Evolutionary conservation across 2,888 invertebrate genomes (phyloP).

Genomic region (Sisyra nigra): DNA sequence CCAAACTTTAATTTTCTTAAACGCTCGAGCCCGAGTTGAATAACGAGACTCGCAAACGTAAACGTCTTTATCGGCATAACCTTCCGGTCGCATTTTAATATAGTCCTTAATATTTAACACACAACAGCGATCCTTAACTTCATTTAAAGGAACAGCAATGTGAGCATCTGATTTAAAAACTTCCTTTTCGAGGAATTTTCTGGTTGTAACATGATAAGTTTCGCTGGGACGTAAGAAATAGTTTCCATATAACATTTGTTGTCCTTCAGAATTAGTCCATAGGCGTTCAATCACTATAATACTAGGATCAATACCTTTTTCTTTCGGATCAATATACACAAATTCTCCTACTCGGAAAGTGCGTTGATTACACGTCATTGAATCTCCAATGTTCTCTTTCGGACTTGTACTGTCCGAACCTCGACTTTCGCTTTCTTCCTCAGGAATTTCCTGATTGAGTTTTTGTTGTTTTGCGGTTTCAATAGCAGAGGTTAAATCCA

Average conservation of each 20-base stretch:
- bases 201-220: slow-evolving; percentile 87
- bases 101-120: slow-evolving; percentile 93
- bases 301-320: slow-evolving; percentile 49
- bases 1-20: slow-evolving; percentile 87
- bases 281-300: slow-evolving; percentile 80
- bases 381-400: slow-evolving; percentile 28
- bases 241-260: slow-evolving; percentile 82
- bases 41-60: slow-evolving; percentile 96
- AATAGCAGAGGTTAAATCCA: slow-evolving; percentile 58
- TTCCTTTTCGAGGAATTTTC: slow-evolving; percentile 92
- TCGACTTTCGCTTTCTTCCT: slow-evolving; percentile 45
- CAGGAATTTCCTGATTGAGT: slow-evolving; percentile 56
- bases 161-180: slow-evolving; percentile 90
- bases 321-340: slow-evolving; percentile 65
- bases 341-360: slow-evolving; percentile 76
- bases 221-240: slow-evolving; percentile 86
- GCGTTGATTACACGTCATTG: slow-evolving; percentile 60
- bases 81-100: slow-evolving; percentile 74
- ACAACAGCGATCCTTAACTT: slow-evolving; percentile 76
- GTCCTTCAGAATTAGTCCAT: slow-evolving; percentile 68
- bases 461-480: slow-evolving; percentile 64
- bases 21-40: slow-evolving; percentile 66
- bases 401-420: background rate
- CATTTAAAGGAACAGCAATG: slow-evolving; percentile 67
- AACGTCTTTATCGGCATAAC: slow-evolving; percentile 79